Conservation (phyloP, 2,797 vertebrate species). For the Eremophila alpestris region DNA sequence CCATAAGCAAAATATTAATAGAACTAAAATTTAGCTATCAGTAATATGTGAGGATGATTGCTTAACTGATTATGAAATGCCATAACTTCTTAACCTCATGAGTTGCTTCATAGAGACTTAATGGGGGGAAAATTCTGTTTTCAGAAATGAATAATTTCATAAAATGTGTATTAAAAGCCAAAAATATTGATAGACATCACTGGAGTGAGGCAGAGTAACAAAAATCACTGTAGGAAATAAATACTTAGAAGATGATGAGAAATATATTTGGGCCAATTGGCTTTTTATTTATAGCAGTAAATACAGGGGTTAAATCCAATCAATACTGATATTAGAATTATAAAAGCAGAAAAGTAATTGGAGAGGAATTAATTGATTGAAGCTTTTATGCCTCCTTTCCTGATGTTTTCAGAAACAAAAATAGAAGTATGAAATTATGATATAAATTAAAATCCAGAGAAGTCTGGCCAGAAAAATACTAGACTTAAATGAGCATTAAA, state of each 20-base stretch:
- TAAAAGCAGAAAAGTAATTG: background rate
- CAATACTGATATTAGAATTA: background rate
- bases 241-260: background rate
- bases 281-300: background rate
- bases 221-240: background rate
- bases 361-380: background rate
- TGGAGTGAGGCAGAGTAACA: background rate
- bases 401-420: conserved; percentile 8
- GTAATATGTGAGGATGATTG: background rate
- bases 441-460: conserved; percentile 11
- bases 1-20: background rate
- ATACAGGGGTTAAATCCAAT: background rate
- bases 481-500: conserved; percentile 64
- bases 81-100: background rate
- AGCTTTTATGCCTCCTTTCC: background rate
- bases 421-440: conserved; percentile 4
- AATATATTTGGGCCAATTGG: background rate
- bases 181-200: background rate
- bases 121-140: background rate
- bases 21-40: background rate
- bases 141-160: background rate
- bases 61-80: conserved; percentile 20
- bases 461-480: conserved; percentile 20
- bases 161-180: background rate
- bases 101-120: background rate